Conservation (phyloP, 1,140 invertebrate species). For the Danaus melanippus region DNA sequence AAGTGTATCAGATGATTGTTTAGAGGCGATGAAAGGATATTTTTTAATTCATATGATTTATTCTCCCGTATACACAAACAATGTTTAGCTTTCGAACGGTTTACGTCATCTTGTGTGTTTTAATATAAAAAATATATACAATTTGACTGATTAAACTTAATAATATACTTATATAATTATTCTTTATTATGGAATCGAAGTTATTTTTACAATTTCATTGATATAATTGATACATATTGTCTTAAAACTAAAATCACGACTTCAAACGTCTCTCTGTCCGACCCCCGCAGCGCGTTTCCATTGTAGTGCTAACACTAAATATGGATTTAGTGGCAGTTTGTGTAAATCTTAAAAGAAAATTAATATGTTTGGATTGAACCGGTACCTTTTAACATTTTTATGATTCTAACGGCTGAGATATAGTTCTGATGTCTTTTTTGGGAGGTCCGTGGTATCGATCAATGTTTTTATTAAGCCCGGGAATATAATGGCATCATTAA, state of each 20-base stretch:
- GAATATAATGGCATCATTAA: too few relatives aligned
- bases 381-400: constrained; percentile 5
- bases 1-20: constrained; percentile 19
- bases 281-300: constrained; percentile 21
- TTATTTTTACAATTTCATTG: constrained; percentile 2
- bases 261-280: constrained; percentile 6
- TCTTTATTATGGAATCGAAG: not conserved
- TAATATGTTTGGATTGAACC: constrained; percentile 32
- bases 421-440: constrained; percentile 15
- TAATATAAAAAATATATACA: too few relatives aligned
- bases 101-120: too few relatives aligned
- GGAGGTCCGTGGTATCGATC: constrained; percentile 21
- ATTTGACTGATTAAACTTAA: constrained; percentile 11
- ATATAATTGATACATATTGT: constrained; percentile 13
- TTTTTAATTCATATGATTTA: too few relatives aligned
- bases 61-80: too few relatives aligned
- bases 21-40: too few relatives aligned
- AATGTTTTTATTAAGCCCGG: not conserved
- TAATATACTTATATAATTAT: not conserved
- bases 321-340: constrained; percentile 30
- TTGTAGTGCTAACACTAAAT: constrained; percentile 9
- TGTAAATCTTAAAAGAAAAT: constrained; percentile 33
- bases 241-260: constrained; percentile 8
- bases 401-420: constrained; percentile 3
- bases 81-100: too few relatives aligned